phyloP scores from a whole-genome alignment of 2,113 vertebrate genomes.

The Cricetomys ansorgei region DNA sequence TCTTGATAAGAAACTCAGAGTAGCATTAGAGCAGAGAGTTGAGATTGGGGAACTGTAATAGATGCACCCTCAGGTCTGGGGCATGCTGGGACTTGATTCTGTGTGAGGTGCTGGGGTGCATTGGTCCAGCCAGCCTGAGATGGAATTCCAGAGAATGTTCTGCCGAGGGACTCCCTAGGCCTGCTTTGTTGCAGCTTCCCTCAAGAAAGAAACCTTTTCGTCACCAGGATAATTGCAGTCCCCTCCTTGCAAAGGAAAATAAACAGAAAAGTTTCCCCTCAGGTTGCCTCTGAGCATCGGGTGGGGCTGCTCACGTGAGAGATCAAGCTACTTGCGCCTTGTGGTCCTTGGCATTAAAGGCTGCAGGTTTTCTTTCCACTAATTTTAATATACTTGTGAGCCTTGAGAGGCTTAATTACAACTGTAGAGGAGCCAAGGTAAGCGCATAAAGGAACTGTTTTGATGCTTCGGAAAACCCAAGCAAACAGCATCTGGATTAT shows the following conservation, averaged over 20 bases:
- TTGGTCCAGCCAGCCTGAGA: not conserved
- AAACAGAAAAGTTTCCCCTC: conserved; percentile 43
- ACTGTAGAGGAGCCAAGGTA: conserved; percentile 80
- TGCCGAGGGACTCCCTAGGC: not conserved
- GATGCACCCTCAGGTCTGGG: not conserved
- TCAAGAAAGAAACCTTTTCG: conserved; percentile 51
- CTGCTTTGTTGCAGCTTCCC: not conserved
- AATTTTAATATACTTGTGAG: conserved; percentile 76
- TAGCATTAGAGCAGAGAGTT: not conserved
- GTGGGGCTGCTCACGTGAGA: not conserved
- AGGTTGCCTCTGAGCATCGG: not conserved
- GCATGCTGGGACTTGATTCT: not conserved
- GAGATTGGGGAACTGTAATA: not conserved
- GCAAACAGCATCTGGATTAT: conserved; percentile 83
- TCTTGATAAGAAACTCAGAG: not conserved
- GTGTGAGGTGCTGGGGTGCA: rapidly evolving
- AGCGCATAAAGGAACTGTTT: conserved; percentile 77
- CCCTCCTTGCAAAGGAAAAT: conserved; percentile 32
- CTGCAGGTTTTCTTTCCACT: conserved; percentile 65
- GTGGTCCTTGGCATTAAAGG: conserved; percentile 68
- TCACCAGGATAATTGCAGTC: not conserved
- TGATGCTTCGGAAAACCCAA: conserved; percentile 78
- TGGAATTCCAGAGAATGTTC: not conserved
- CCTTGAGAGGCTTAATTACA: conserved; percentile 82
- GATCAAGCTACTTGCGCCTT: conserved; percentile 60